A percentile compares a stretch with the other conserved stretches of the same genome.
phyloP scores from a whole-genome alignment of 2,113 vertebrate species.

The Dicaeum eximium region DNA sequence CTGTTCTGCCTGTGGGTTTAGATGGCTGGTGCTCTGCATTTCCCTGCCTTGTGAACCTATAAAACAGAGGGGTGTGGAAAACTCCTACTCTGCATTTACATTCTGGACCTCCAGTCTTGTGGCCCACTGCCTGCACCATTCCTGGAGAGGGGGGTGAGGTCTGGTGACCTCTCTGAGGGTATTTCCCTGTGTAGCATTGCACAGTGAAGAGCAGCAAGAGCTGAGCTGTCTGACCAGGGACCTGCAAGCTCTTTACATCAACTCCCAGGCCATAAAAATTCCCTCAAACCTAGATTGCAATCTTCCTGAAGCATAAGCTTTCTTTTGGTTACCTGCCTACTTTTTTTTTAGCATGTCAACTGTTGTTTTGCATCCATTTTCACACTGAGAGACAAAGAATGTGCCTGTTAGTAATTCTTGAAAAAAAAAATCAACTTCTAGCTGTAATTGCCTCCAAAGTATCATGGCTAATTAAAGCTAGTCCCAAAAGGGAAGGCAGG shows the following conservation, averaged over 20 bases:
- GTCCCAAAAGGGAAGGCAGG: conserved; percentile 14
- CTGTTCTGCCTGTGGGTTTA: not conserved
- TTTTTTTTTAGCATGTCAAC: not conserved
- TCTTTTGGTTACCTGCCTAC: not conserved
- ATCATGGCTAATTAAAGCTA: conserved; percentile 29
- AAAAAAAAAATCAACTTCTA: not conserved
- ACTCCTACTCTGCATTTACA: not conserved
- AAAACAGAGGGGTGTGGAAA: not conserved
- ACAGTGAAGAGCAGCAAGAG: not conserved
- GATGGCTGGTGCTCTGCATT: not conserved
- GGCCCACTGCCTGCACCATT: not conserved
- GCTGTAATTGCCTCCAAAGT: not conserved
- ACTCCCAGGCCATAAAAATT: not conserved
- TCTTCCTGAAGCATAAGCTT: not conserved
- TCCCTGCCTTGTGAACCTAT: not conserved
- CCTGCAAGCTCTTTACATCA: not conserved
- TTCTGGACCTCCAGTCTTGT: not conserved
- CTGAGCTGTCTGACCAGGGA: not conserved
- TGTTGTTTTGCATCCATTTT: not conserved
- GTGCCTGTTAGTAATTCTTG: not conserved
- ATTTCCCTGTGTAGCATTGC: not conserved
- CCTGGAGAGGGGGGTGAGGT: not conserved
- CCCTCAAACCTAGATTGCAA: not conserved
- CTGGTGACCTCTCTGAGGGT: not conserved
- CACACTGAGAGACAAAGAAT: not conserved